These are phyloP conservation scores for Pterostichus niger DNA, from an alignment of 2,888 invertebrate genomes.

Conservation along the genomic window DNA sequence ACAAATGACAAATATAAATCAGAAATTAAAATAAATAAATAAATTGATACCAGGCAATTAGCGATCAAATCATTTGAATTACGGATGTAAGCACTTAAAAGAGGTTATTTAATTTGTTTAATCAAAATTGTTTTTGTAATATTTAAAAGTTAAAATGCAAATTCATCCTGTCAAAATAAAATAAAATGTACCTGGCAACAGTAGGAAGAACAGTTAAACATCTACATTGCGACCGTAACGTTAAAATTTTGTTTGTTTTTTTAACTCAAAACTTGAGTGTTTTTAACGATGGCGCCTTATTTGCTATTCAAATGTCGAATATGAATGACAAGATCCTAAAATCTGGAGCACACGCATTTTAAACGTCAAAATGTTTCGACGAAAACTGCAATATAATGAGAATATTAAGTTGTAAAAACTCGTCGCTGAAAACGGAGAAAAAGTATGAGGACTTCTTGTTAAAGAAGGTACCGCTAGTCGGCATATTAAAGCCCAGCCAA, in stretches of 20 bases:
- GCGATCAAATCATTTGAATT: too few species aligned
- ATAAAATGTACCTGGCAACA: too few species aligned
- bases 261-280: not conserved
- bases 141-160: too few species aligned
- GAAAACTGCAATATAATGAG: constrained; percentile 35
- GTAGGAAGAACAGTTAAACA: too few species aligned
- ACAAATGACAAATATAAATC: too few species aligned
- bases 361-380: constrained; percentile 40
- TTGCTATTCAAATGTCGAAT: constrained; percentile 10
- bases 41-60: too few species aligned
- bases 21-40: too few species aligned
- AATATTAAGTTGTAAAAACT: constrained; percentile 49
- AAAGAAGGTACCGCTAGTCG: constrained; percentile 46
- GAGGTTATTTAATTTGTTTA: too few species aligned
- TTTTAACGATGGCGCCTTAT: constrained; percentile 8
- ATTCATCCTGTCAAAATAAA: too few species aligned
- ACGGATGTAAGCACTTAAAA: too few species aligned
- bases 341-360: constrained; percentile 32
- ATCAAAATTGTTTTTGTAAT: too few species aligned
- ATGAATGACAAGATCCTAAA: constrained; percentile 25
- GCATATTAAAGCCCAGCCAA: constrained; percentile 50
- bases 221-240: not conserved
- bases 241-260: not conserved
- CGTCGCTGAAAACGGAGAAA: constrained; percentile 39
- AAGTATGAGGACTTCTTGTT: constrained; percentile 32